Conservation (phyloP, 2,888 invertebrate species). For the Plebejus argus region DNA sequence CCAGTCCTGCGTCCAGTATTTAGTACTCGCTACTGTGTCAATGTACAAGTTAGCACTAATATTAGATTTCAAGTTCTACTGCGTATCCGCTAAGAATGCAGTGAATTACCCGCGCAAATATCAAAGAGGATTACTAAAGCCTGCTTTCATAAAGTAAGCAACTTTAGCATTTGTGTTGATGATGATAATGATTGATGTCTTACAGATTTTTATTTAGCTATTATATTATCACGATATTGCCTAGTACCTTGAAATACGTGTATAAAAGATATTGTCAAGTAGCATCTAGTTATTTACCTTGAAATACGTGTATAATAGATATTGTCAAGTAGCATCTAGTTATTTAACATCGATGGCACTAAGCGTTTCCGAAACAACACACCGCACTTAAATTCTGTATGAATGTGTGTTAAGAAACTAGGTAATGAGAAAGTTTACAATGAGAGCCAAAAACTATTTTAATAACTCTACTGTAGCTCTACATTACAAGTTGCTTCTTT, state of each 20-base stretch:
- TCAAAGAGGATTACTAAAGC: background rate
- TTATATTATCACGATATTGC: no score
- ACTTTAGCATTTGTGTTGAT: no score
- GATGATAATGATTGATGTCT: background rate
- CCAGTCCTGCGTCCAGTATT: no score
- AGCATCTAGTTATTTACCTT: background rate
- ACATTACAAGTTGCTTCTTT: background rate
- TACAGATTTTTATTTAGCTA: no score
- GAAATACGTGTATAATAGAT: background rate
- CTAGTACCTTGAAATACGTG: background rate
- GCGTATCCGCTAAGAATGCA: background rate
- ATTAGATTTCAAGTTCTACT: no score
- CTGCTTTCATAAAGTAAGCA: no score
- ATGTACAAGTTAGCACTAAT: no score
- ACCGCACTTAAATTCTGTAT: slow-evolving; percentile 8
- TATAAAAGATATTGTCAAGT: background rate
- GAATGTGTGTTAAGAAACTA: slow-evolving; percentile 29
- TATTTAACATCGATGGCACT: background rate
- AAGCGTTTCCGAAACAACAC: slow-evolving; percentile 14
- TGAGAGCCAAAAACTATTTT: slow-evolving; percentile 21
- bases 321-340: background rate
- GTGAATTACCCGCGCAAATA: background rate
- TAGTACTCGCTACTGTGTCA: no score
- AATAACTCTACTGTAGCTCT: slow-evolving; percentile 13
- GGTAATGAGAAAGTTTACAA: slow-evolving; percentile 28